These are phyloP conservation scores for Saguinus imperator DNA, from an alignment of 2,113 vertebrate species.

Conservation along the genomic window DNA sequence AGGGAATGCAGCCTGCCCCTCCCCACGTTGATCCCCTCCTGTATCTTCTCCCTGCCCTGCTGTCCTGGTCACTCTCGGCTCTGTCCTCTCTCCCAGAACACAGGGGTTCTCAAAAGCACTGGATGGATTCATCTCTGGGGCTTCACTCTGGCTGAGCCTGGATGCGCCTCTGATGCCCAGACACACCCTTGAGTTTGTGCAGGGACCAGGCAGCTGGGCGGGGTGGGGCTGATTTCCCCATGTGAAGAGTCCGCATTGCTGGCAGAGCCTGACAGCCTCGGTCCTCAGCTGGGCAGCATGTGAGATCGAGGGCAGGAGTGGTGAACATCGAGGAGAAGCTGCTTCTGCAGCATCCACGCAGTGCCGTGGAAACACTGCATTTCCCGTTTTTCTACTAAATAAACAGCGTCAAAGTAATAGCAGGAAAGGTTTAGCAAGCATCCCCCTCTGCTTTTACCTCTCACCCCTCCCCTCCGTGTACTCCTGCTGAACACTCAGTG, in stretches of 20 bases:
- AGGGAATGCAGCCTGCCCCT: background rate
- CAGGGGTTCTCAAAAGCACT: background rate
- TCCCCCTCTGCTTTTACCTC: background rate
- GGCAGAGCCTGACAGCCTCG: background rate
- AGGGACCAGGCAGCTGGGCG: background rate
- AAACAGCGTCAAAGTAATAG: background rate
- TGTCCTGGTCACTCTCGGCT: background rate
- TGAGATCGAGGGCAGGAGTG: too few species aligned
- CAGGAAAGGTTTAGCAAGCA: background rate
- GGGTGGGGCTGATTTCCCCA: background rate
- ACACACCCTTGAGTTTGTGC: too few species aligned
- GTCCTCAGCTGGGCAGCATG: accelerated
- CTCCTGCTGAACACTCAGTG: background rate
- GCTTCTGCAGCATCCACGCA: accelerated
- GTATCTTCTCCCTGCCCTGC: background rate
- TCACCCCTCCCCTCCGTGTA: too few species aligned
- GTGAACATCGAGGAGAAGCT: too few species aligned
- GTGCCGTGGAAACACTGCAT: background rate
- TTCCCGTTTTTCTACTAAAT: background rate
- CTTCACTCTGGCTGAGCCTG: background rate
- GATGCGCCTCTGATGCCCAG: background rate
- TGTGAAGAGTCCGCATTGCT: background rate
- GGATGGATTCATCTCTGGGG: background rate
- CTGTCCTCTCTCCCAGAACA: background rate
- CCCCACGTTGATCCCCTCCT: background rate